Base-by-base conservation (phyloP, 2,888 invertebrate genomes). In the Callyntrura guangdongensis region DNA sequence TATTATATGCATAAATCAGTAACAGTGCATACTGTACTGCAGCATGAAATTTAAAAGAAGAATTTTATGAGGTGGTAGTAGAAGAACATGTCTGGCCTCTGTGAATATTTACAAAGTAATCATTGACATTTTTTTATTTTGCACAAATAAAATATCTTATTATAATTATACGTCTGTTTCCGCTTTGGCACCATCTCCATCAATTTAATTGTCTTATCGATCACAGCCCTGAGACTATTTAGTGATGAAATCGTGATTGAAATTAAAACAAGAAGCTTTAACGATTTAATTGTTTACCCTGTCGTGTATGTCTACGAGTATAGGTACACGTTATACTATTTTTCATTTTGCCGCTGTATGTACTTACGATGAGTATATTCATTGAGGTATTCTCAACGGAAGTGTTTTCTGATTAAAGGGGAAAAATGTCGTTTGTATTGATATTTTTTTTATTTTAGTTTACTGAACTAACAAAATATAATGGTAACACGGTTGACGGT, bases 41-140 rank as follows among this genome's bases (percentile, higher is more conserved):
- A 59, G 61, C 69, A 59, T 89, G 83, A 72, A 89, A 83, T 83
- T 89, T 72, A 45, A 83, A 45, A 83, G 74, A 59, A 61, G 72
- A 74, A 69, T 88, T 79, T 56, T 49, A 77, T 14, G 49, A 53
- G 12, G n/a, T 27, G 25, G 27, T 47, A 56, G 14, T 69, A n/a
- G 17, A n/a, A 53, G 47, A 49, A 20, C 14, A n/a, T 12, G 22
- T 56, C 8, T 27, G n/a, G 20, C 56, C 79, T 59, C 25, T 56
- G 25, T 22, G 56, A 56, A 79, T 45, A 47, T 2, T 17, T 22
- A 22, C 64, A n/a, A 20, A 74, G 27, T 36, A 6, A 6, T 36
- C 56, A 79, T 59, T 79, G 56, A 59, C 79, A 79, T 27, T 56
- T 59, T 56, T 79, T 17, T 56, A 36, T 36, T 36, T 36, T 36